Conservation (phyloP, 2,888 invertebrate species). For the Tanypteryx hageni region DNA sequence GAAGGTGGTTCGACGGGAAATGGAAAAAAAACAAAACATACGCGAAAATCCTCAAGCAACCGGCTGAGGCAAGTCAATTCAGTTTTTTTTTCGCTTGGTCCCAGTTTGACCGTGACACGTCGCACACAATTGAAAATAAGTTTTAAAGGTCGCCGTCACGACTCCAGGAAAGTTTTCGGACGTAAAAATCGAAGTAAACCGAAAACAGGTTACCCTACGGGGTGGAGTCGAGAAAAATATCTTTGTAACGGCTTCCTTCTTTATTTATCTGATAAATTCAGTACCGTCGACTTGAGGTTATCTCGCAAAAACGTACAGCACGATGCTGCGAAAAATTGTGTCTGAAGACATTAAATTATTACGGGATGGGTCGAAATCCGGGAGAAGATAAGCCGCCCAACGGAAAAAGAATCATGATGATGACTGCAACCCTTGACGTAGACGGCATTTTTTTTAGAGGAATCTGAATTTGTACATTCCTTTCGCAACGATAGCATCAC, state of each 20-base stretch:
- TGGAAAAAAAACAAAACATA: not conserved
- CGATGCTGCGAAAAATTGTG: no score
- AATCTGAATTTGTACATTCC: no score
- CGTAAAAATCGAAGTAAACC: not conserved
- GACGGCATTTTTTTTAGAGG: no score
- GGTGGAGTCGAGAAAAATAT: not conserved
- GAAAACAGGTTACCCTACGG: not conserved
- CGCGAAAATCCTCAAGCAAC: not conserved
- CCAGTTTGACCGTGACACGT: not conserved
- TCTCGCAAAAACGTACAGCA: no score
- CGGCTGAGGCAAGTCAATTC: not conserved
- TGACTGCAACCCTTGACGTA: no score
- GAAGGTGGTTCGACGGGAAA: not conserved
- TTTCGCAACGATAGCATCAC: no score
- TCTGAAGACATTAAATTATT: no score
- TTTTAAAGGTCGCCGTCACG: not conserved
- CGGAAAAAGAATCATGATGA: no score
- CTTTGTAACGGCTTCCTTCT: not conserved
- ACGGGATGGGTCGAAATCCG: no score
- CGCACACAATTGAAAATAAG: not conserved
- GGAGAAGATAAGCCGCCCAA: no score
- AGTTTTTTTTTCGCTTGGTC: not conserved
- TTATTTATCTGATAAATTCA: not conserved
- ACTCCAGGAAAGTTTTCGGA: not conserved
- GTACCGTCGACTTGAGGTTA: not conserved